Percentiles rank a stretch among this genome's conserved stretches.
These are phyloP conservation scores for Mus pahari DNA, from an alignment of 2,113 vertebrate species.

Conservation along the genomic window DNA sequence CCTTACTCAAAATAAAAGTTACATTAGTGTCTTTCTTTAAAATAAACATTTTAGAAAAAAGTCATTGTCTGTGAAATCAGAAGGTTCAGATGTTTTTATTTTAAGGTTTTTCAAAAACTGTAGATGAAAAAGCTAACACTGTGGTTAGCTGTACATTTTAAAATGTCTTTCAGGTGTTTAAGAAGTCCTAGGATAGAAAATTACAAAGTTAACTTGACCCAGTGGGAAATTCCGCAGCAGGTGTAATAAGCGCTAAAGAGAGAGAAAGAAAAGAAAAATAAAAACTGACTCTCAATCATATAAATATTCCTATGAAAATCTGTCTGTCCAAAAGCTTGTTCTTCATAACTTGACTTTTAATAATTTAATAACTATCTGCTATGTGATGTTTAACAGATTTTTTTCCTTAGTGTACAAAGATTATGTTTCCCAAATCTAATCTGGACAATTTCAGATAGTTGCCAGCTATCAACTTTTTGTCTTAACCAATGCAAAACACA, in stretches of 20 bases:
- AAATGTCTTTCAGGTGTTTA: slow-evolving; percentile 95
- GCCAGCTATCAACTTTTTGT: slow-evolving; percentile 89
- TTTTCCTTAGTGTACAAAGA: slow-evolving; percentile 93
- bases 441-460: slow-evolving; percentile 93
- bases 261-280: slow-evolving; percentile 95
- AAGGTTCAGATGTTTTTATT: slow-evolving; percentile 92
- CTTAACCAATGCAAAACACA: slow-evolving; percentile 90
- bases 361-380: slow-evolving; percentile 99
- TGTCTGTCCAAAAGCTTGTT: slow-evolving; percentile 99
- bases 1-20: not conserved
- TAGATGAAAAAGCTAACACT: slow-evolving; percentile 96
- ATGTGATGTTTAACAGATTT: slow-evolving; percentile 94
- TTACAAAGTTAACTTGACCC: slow-evolving; percentile 94
- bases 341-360: slow-evolving; percentile 99
- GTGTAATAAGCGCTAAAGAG: slow-evolving; percentile 95
- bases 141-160: slow-evolving; percentile 94
- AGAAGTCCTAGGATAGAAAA: slow-evolving; percentile 95
- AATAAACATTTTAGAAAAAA: not conserved
- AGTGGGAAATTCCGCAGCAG: slow-evolving; percentile 96
- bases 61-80: not conserved
- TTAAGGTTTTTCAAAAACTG: slow-evolving; percentile 96
- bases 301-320: slow-evolving; percentile 98
- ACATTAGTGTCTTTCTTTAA: not conserved
- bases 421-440: slow-evolving; percentile 92
- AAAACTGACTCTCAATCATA: slow-evolving; percentile 96